Evolutionary conservation across 2,888 invertebrate genomes (phyloP), one percentile per base, ranked within the genome.

Genomic region (Cephus pulcher): DNA sequence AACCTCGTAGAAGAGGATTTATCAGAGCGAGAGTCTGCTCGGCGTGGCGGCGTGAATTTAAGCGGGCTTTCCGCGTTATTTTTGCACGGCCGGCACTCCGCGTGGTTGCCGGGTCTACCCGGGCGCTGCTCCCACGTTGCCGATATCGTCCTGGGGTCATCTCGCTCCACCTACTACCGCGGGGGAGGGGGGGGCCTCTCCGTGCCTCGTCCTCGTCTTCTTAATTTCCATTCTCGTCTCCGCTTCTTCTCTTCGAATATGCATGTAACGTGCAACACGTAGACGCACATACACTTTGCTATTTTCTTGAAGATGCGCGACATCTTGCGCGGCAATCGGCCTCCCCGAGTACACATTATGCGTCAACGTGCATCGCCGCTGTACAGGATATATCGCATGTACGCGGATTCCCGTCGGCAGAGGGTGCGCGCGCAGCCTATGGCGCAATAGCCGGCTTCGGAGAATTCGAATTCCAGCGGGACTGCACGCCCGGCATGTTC

Each of bases 61-160:
- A 86, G 83, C 82, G 80, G 82, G 82, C 87, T 86, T 87, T 86
- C 82, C 86, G 83, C 84, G 88, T 88, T 87, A 87, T 87, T 87
- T 87, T 87, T 86, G 88, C 88, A 83, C 86, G 84, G 75, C 75
- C 78, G 80, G 80, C 81, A 34, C 71, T 34, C 23, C 12, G 87
- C 86, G 80, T 86, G 82, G 86, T 86, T 87, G 87, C 86, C 88
- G 87, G 84, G 80, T 87, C 85, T 85, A 80, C 83, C 79, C 78
- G 78, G 81, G 23, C 71, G 71, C 71, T 81, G 77, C 76, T 81
- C 79, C 79, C 79, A 78, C 82, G 84, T 84, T 85, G 85, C 85
- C 85, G 81, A 84, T 85, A 85, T 85, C 83, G 81, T 81, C 83
- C 79, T 82, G 81, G 81, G 85, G 83, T 85, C 83, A 83, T 83